A percentile compares a stretch with the other conserved stretches of the same genome.
Evolutionary conservation across 2,888 invertebrate genomes (phyloP).

Genomic region (Trissolcus japonicus): DNA sequence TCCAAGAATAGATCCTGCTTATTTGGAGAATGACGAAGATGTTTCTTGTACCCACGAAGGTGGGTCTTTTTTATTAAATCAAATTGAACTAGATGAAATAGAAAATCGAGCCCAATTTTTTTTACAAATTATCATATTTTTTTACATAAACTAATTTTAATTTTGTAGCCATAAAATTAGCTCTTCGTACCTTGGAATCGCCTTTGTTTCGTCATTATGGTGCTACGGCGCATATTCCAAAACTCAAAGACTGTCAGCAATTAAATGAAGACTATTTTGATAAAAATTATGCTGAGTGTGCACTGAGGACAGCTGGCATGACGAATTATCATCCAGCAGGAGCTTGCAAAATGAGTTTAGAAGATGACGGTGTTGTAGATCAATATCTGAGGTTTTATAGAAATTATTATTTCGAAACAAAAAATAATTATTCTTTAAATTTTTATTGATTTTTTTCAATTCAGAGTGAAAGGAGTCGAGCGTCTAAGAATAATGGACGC

Average conservation of each 20-base stretch:
- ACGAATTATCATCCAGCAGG: constrained; percentile 89
- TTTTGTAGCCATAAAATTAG: constrained; percentile 79
- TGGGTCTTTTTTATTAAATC: constrained; percentile 60
- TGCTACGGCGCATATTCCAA: constrained; percentile 82
- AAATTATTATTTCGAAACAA: not conserved
- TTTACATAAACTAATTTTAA: not conserved
- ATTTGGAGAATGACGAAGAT: constrained; percentile 81
- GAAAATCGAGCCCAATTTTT: not conserved
- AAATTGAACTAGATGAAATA: not conserved
- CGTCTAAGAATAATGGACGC: constrained; percentile 87
- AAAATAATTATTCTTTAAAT: not conserved
- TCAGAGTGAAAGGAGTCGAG: constrained; percentile 81
- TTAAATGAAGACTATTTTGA: constrained; percentile 77
- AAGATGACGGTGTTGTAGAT: constrained; percentile 81
- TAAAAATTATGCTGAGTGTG: constrained; percentile 81
- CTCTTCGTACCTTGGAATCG: constrained; percentile 78
- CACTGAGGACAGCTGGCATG: constrained; percentile 81
- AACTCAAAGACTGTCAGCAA: constrained; percentile 80
- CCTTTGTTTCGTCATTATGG: constrained; percentile 80
- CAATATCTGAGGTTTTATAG: constrained; percentile 79
- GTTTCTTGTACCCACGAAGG: constrained; percentile 81
- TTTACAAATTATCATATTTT: not conserved
- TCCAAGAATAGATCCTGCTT: constrained; percentile 86
- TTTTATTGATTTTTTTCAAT: constrained; percentile 52
- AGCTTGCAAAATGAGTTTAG: constrained; percentile 83